Percentiles rank a stretch among this genome's conserved stretches.
phyloP scores from a whole-genome alignment of 2,113 vertebrate genomes.

The Tupaia chinensis region DNA sequence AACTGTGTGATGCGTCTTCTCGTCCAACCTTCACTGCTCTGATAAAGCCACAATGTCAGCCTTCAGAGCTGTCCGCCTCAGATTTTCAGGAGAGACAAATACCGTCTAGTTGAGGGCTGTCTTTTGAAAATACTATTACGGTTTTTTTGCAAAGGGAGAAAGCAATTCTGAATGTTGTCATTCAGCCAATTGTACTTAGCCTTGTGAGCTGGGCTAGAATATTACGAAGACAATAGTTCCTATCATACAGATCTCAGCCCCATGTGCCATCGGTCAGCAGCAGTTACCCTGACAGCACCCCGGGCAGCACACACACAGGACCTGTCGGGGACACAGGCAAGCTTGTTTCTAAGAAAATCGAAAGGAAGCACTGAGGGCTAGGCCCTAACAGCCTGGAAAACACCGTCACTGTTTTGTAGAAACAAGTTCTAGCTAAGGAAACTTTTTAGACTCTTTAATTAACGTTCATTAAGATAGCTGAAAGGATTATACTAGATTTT shows the following conservation, averaged over 20 bases:
- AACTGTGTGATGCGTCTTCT: not conserved
- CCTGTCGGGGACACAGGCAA: not conserved
- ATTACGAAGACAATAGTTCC: conserved; percentile 26
- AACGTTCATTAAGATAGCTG: not conserved
- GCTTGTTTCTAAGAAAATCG: not conserved
- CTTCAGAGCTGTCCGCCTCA: conserved; percentile 3
- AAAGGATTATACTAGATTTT: not conserved
- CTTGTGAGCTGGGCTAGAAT: conserved; percentile 23
- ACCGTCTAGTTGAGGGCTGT: conserved; percentile 33
- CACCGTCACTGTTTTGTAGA: not conserved
- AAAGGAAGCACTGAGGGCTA: not conserved
- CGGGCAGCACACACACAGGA: not conserved
- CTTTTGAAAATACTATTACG: conserved; percentile 61
- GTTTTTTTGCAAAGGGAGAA: conserved; percentile 30
- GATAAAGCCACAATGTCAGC: not conserved
- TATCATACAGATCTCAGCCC: not conserved
- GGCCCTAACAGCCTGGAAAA: not conserved
- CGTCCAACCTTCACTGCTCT: not conserved
- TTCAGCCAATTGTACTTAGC: conserved; percentile 37
- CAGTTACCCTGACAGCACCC: conserved; percentile 51
- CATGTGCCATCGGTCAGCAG: conserved; percentile 25
- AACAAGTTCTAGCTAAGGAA: not conserved
- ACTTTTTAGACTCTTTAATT: not conserved
- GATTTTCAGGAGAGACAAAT: conserved; percentile 58
- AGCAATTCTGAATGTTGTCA: conserved; percentile 62